Percentiles rank a stretch among this genome's conserved stretches.
Conservation (phyloP, 2,797 vertebrate genomes). For the Gymnocypris eckloni region DNA sequence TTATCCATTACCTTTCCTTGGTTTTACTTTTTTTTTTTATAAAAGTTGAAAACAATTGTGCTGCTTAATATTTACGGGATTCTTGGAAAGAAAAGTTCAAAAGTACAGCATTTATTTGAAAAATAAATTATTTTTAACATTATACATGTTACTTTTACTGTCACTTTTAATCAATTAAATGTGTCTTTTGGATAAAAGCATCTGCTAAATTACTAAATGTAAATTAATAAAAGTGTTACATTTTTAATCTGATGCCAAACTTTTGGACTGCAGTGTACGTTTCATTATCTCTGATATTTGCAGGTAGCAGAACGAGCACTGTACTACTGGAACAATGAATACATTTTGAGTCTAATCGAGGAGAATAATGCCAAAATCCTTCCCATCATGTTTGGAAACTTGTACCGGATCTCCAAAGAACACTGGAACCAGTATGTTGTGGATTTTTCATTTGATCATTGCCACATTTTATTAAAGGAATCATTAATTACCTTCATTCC, state of each 20-base stretch:
- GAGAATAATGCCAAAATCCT: slow-evolving; percentile 96
- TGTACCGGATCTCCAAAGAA: slow-evolving; percentile 99
- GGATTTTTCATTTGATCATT: background rate
- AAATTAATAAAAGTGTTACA: background rate
- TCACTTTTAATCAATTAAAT: background rate
- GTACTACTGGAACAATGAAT: slow-evolving; percentile 99
- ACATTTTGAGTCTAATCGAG: slow-evolving; percentile 98
- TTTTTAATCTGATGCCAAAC: background rate
- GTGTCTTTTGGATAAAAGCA: background rate
- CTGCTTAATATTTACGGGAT: background rate
- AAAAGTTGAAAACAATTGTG: too few species aligned
- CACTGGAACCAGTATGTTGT: slow-evolving; percentile 97
- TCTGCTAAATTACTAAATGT: too few species aligned
- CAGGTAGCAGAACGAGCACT: slow-evolving; percentile 97
- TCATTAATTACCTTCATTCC: background rate
- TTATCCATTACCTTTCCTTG: too few species aligned
- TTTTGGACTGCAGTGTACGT: background rate
- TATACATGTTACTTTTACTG: background rate
- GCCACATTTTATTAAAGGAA: background rate
- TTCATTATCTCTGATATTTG: slow-evolving; percentile 22
- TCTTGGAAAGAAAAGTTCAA: background rate
- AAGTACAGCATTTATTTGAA: background rate
- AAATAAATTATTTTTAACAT: background rate
- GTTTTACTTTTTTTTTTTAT: too few species aligned
- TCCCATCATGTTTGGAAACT: slow-evolving; percentile 95